phyloP scores from a whole-genome alignment of 2,797 vertebrate genomes.

The Ispidina lecontei region DNA sequence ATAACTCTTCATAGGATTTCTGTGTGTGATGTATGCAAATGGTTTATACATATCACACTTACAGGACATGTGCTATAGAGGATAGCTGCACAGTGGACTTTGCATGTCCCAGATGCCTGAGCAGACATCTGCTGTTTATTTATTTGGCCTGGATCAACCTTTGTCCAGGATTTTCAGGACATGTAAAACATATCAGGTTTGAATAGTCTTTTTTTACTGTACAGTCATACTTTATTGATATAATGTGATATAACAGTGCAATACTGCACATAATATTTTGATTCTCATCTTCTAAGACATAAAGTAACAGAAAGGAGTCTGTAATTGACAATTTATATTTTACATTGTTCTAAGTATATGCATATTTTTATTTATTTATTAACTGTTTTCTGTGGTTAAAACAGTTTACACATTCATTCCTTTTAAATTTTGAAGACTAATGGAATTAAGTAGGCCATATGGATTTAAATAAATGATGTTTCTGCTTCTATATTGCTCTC shows the following conservation, averaged over 20 bases:
- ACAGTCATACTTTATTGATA: neutral
- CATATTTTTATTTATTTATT: neutral
- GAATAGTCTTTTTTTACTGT: neutral
- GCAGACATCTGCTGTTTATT: neutral
- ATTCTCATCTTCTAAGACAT: neutral
- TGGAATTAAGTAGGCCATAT: neutral
- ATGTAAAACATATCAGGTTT: neutral
- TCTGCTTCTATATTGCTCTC: neutral
- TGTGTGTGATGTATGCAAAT: neutral
- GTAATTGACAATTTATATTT: neutral
- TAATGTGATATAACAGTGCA: neutral
- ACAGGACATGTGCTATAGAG: rapidly evolving
- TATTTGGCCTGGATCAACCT: neutral
- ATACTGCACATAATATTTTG: neutral
- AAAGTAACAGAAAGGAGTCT: neutral
- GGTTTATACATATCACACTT: rapidly evolving
- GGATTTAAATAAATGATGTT: neutral
- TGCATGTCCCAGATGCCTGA: neutral
- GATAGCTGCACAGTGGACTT: neutral
- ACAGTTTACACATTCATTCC: neutral
- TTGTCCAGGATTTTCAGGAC: neutral
- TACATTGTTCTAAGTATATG: neutral
- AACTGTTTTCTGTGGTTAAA: neutral
- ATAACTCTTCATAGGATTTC: neutral
- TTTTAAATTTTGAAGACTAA: neutral